phyloP scores from a whole-genome alignment of 2,113 vertebrate genomes.

The Scatophagus argus region DNA sequence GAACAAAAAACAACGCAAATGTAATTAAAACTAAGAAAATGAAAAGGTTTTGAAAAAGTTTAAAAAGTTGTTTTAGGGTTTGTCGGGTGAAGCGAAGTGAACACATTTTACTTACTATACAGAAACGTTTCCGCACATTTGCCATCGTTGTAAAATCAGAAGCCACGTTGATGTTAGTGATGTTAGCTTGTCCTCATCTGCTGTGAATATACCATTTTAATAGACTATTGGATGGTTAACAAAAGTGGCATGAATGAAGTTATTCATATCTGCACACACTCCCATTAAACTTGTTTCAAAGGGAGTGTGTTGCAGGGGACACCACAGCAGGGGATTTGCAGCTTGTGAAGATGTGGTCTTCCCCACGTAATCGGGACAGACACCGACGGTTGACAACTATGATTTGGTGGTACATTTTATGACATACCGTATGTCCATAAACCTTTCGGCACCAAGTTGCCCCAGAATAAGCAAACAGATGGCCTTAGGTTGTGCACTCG shows the following conservation, averaged over 20 bases:
- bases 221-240: slow-evolving; percentile 10
- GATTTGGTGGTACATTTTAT: slow-evolving; percentile 49
- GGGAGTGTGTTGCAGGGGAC: slow-evolving; percentile 36
- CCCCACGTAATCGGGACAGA: slow-evolving; percentile 46
- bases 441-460: slow-evolving; percentile 41
- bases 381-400: slow-evolving; percentile 43
- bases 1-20: too few relatives aligned
- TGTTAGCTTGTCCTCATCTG: background rate
- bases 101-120: too few relatives aligned
- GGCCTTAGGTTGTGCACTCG: slow-evolving; percentile 53
- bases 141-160: background rate
- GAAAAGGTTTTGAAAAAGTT: background rate
- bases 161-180: background rate
- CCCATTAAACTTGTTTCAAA: slow-evolving; percentile 66
- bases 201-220: slow-evolving; percentile 17
- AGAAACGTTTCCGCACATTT: too few relatives aligned
- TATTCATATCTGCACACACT: slow-evolving; percentile 68
- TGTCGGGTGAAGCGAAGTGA: too few relatives aligned
- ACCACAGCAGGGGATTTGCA: slow-evolving; percentile 30
- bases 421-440: slow-evolving; percentile 47
- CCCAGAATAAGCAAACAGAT: slow-evolving; percentile 74
- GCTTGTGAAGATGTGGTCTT: slow-evolving; percentile 56
- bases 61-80: too few relatives aligned
- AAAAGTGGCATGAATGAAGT: slow-evolving; percentile 47
- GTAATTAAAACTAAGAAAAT: background rate